These are phyloP conservation scores for Cylindroiulus punctatus DNA, from an alignment of 2,888 invertebrate species.

Conservation along the genomic window DNA sequence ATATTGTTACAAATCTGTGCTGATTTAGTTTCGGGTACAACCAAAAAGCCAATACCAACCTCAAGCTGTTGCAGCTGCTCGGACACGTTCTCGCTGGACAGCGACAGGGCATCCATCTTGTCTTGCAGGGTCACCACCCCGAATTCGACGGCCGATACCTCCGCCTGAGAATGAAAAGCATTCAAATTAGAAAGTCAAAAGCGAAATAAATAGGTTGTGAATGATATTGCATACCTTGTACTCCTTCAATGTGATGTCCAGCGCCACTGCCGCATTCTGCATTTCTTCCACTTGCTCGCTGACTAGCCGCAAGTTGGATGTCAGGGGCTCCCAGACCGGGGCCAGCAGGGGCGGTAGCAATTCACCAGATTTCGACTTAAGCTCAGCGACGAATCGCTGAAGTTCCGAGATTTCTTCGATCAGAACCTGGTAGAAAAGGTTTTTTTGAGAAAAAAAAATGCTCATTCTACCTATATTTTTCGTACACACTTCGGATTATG, in stretches of 20 bases:
- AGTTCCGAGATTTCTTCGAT: slow-evolving; percentile 50
- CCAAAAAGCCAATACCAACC: neutral
- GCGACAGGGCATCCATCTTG: slow-evolving; percentile 21
- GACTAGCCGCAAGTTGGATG: neutral
- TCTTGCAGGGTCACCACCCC: neutral
- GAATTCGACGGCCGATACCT: slow-evolving; percentile 9
- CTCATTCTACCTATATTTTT: too few species aligned
- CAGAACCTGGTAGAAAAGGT: slow-evolving; percentile 36
- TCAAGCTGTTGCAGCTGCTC: slow-evolving; percentile 49
- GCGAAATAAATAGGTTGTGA: too few species aligned
- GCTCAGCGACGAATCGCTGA: slow-evolving; percentile 48
- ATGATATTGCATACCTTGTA: slow-evolving; percentile 21
- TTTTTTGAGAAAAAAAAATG: neutral
- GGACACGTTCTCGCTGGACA: neutral
- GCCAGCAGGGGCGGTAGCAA: slow-evolving; percentile 25
- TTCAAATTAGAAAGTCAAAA: neutral
- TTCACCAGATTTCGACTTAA: neutral
- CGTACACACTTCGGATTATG: too few species aligned
- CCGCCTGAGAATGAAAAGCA: neutral
- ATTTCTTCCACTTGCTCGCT: neutral
- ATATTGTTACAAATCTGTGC: too few species aligned
- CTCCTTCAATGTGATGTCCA: neutral
- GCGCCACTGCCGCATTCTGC: neutral
- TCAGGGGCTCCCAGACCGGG: neutral
- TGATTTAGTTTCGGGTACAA: too few species aligned